These are phyloP conservation scores for Esperia sulphurella DNA, from an alignment of 2,888 invertebrate genomes.

Conservation along the genomic window DNA sequence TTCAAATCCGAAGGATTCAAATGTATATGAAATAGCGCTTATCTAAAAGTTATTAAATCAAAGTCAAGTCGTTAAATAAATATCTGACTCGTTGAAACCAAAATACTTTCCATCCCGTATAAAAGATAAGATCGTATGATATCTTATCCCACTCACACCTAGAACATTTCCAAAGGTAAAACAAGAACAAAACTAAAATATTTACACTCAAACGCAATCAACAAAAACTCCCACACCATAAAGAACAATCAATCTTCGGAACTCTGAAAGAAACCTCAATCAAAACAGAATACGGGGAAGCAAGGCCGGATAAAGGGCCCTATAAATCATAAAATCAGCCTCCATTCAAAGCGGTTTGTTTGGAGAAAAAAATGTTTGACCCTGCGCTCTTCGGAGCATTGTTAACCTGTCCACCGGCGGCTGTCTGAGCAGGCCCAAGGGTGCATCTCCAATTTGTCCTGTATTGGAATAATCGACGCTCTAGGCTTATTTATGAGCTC, in stretches of 20 bases:
- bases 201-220: conserved; percentile 63
- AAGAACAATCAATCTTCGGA: conserved; percentile 75
- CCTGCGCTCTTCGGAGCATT: conserved; percentile 51
- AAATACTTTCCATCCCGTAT: conserved; percentile 6
- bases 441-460: conserved; percentile 72
- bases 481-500: conserved; percentile 66
- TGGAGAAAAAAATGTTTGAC: conserved; percentile 63
- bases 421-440: conserved; percentile 35
- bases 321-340: conserved; percentile 78
- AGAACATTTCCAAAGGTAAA: conserved; percentile 30
- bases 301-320: conserved; percentile 66
- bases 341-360: conserved; percentile 71
- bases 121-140: conserved; percentile 15
- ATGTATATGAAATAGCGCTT: background rate
- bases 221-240: conserved; percentile 71
- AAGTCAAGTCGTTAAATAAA: conserved; percentile 8
- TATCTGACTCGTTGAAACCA: conserved; percentile 10
- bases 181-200: conserved; percentile 59
- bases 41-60: conserved; percentile 4
- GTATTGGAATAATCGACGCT: conserved; percentile 62
- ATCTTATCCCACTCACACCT: conserved; percentile 23
- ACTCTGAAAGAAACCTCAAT: conserved; percentile 73
- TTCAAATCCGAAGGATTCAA: too few species aligned
- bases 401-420: conserved; percentile 42
- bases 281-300: conserved; percentile 74